Percentiles rank a stretch among this genome's conserved stretches.
Conservation (phyloP, 1,140 invertebrate species). For the Ceratina japonica region DNA sequence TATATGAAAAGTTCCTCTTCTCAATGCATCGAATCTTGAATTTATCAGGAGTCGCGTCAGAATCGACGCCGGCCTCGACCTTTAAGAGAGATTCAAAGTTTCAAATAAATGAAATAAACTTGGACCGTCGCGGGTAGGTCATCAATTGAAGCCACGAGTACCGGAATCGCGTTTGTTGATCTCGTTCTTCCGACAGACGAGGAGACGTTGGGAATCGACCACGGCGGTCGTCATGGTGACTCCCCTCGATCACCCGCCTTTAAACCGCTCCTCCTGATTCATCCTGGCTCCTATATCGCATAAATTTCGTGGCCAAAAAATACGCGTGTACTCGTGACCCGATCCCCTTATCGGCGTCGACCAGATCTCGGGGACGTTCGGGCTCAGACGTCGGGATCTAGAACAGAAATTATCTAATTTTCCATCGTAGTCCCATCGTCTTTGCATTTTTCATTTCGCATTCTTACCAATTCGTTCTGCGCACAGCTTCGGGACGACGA, state of each 20-base stretch:
- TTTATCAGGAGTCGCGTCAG: background rate
- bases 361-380: background rate
- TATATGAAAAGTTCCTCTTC: too few relatives aligned
- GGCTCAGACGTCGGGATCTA: background rate
- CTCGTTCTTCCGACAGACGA: slow-evolving; percentile 14
- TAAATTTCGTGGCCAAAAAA: background rate
- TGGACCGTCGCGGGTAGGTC: background rate
- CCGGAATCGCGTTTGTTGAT: slow-evolving; percentile 25
- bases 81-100: too few relatives aligned
- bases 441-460: too few relatives aligned
- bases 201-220: slow-evolving; percentile 65
- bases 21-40: background rate
- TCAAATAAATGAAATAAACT: too few relatives aligned
- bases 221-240: slow-evolving; percentile 70
- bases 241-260: slow-evolving; percentile 47
- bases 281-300: slow-evolving; percentile 26
- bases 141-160: background rate
- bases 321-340: background rate
- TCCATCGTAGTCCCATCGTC: too few relatives aligned
- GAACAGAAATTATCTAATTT: too few relatives aligned
- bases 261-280: slow-evolving; percentile 30
- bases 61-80: too few relatives aligned
- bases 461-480: too few relatives aligned
- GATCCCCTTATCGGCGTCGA: slow-evolving; percentile 2
- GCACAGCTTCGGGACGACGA: too few relatives aligned